These are phyloP conservation scores for Morbakka virulenta DNA, from an alignment of 30 jellyfish, hydroid and myxozoan species.

Conservation along the genomic window DNA sequence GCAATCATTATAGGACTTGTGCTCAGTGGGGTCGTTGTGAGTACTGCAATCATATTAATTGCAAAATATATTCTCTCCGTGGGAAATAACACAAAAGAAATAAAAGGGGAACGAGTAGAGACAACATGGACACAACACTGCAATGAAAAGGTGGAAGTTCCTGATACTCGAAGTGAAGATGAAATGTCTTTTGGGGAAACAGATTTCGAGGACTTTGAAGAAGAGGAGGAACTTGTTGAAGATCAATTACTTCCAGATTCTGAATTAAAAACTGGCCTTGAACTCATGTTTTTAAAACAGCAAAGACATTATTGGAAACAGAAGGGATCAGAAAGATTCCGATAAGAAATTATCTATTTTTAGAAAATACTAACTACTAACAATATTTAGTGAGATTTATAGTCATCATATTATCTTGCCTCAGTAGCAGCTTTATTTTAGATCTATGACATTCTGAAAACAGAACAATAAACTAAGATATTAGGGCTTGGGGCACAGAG, in stretches of 20 bases:
- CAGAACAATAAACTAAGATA: too few relatives aligned
- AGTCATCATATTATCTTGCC: too few relatives aligned
- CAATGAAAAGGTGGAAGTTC: too few relatives aligned
- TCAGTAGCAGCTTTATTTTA: too few relatives aligned
- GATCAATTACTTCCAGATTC: conserved; percentile 91
- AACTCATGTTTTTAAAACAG: conserved; percentile 76
- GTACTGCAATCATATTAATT: conserved; percentile 65
- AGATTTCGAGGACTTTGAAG: conserved; percentile 73
- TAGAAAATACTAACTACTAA: too few relatives aligned
- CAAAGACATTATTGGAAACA: conserved; percentile 96
- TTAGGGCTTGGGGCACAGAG: too few relatives aligned
- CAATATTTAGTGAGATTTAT: too few relatives aligned
- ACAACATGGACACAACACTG: conserved; percentile 63
- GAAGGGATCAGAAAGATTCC: too few relatives aligned
- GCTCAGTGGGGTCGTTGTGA: conserved; percentile 72
- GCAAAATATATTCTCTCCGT: conserved; percentile 53
- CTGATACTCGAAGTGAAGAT: conserved; percentile 47
- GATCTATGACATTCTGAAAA: too few relatives aligned
- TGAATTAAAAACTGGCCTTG: conserved; percentile 82
- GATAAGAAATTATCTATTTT: too few relatives aligned
- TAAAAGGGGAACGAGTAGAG: conserved; percentile 17
- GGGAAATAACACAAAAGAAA: conserved; percentile 10
- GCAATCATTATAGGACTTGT: conserved; percentile 88
- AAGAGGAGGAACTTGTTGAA: conserved; percentile 74
- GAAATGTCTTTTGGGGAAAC: conserved; percentile 59